A percentile compares a stretch with the other conserved stretches of the same genome.
phyloP scores from a whole-genome alignment of 2,888 invertebrate genomes.

The Tenthredo notha region DNA sequence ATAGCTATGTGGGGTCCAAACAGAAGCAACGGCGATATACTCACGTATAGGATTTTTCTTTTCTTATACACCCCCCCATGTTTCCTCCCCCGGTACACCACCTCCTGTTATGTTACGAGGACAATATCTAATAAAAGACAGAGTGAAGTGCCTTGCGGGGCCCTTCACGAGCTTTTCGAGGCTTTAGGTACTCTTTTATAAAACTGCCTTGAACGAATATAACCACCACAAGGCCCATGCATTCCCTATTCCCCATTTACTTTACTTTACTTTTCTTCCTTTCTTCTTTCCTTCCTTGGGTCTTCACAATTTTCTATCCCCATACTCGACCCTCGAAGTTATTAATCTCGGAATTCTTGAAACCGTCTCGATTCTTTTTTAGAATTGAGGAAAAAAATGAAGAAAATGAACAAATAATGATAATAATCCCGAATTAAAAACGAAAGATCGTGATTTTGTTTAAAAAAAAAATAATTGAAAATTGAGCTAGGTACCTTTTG shows the following conservation, averaged over 20 bases:
- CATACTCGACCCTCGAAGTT: not conserved
- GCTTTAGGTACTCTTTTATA: constrained; percentile 43
- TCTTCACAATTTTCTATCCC: not conserved
- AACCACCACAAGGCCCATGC: constrained; percentile 12
- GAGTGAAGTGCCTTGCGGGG: constrained; percentile 62
- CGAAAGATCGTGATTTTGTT: not conserved
- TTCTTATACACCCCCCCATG: constrained; percentile 43
- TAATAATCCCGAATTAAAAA: not conserved
- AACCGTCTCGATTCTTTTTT: not conserved
- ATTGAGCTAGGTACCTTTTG: too few species aligned
- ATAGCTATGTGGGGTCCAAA: not conserved
- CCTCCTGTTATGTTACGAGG: constrained; percentile 66
- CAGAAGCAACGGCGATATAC: constrained; percentile 28
- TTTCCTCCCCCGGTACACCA: constrained; percentile 1
- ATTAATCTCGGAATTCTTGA: not conserved
- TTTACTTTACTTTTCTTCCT: not conserved
- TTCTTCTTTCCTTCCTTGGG: not conserved
- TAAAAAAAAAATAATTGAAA: not conserved
- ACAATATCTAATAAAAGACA: constrained; percentile 72
- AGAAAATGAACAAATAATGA: too few species aligned
- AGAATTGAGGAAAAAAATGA: not conserved
- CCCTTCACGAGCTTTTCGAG: constrained; percentile 54
- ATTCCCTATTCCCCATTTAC: not conserved
- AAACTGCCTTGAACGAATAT: constrained; percentile 24
- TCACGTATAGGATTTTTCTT: constrained; percentile 14